Percentiles rank a stretch among this genome's conserved stretches.
These are phyloP conservation scores for Orcinus orca DNA, from an alignment of 2,113 vertebrate species.

Conservation along the genomic window DNA sequence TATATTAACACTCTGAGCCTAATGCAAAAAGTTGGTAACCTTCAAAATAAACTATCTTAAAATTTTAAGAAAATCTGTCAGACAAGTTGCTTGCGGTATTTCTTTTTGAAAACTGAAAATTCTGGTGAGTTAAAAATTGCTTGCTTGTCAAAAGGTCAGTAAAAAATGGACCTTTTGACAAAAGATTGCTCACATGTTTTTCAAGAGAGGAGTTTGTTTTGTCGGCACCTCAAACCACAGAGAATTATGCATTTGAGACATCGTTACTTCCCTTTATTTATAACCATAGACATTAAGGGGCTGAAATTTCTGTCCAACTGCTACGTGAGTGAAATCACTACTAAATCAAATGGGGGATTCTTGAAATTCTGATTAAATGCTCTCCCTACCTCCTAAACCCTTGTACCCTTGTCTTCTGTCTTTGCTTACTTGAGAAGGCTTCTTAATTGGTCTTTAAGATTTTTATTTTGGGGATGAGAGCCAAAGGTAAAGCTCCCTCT, in stretches of 20 bases:
- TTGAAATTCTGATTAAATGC: neutral
- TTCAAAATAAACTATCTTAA: constrained; percentile 18
- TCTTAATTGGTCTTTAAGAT: constrained; percentile 2
- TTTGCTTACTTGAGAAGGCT: neutral
- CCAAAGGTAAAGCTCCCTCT: constrained; percentile 18
- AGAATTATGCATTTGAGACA: neutral
- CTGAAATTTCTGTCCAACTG: constrained; percentile 26
- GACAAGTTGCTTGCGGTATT: constrained; percentile 12
- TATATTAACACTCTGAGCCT: neutral
- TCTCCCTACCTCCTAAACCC: neutral
- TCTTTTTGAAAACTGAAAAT: constrained; percentile 43
- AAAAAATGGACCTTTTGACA: neutral
- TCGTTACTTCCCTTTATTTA: constrained; percentile 18
- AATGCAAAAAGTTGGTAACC: neutral
- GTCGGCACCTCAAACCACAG: neutral
- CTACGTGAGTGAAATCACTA: neutral
- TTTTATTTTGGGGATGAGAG: constrained; percentile 30
- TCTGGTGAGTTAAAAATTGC: constrained; percentile 16
- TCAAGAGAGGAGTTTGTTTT: constrained; percentile 33
- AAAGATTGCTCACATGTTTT: neutral
- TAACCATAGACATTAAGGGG: neutral
- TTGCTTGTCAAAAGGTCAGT: constrained; percentile 38
- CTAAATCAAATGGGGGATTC: neutral
- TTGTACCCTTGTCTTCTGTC: neutral
- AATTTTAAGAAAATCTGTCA: neutral